A percentile compares a stretch with the other conserved stretches of the same genome.
Evolutionary conservation across 2,888 invertebrate genomes (phyloP).

Genomic region (Lepidonotus clava): DNA sequence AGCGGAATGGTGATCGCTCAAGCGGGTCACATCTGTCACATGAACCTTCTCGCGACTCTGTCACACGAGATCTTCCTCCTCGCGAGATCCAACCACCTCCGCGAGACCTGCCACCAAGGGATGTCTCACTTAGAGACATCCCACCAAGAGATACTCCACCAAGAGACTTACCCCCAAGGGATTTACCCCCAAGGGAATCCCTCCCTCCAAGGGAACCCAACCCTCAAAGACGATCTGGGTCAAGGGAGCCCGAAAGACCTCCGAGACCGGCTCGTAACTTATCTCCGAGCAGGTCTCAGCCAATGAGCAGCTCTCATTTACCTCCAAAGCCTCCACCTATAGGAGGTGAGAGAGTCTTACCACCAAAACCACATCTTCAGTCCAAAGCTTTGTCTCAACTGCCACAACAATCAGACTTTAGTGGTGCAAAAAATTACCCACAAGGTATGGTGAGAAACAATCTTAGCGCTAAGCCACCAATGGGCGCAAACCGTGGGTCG

Average conservation of each 20-base stretch:
- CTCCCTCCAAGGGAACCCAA: background rate
- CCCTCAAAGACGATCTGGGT: constrained; percentile 15
- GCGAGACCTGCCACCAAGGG: background rate
- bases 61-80: background rate
- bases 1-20: background rate
- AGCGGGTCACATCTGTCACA: background rate
- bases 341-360: background rate
- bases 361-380: background rate
- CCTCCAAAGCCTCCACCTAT: background rate
- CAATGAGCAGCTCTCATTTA: background rate
- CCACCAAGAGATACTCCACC: background rate
- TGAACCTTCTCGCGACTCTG: background rate
- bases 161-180: background rate
- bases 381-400: background rate
- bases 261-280: constrained; percentile 18
- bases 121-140: background rate
- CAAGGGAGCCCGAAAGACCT: constrained; percentile 16
- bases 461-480: constrained; percentile 21
- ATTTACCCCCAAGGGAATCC: background rate
- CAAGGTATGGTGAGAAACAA: constrained; percentile 3
- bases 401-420: background rate
- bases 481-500: background rate
- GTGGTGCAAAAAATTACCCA: background rate
- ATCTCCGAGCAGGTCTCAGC: constrained; percentile 29
- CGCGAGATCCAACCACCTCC: background rate